phyloP scores from a whole-genome alignment of 2,797 vertebrate genomes.

The Paedocypris micromegethes region DNA sequence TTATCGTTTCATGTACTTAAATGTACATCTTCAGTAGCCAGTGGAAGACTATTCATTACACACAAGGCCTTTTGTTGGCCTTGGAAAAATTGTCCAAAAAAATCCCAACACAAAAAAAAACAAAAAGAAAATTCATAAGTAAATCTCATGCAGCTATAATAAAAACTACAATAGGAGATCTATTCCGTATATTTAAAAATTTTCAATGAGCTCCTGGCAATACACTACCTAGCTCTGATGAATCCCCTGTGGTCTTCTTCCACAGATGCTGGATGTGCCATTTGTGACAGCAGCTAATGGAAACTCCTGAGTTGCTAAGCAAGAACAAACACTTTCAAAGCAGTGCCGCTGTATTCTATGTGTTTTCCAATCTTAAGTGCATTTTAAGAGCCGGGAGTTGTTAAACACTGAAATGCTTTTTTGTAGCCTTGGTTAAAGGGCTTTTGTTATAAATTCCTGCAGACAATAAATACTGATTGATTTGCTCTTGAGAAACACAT shows the following conservation, averaged over 20 bases:
- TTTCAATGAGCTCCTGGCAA: not conserved
- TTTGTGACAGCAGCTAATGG: conserved; percentile 28
- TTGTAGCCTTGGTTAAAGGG: too few species aligned
- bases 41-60: too few species aligned
- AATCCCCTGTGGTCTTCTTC: conserved; percentile 1
- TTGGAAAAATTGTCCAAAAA: too few species aligned
- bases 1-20: too few species aligned
- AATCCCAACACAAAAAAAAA: too few species aligned
- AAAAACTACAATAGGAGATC: not conserved
- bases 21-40: too few species aligned
- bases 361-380: conserved; percentile 7
- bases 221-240: not conserved
- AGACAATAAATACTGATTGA: too few species aligned
- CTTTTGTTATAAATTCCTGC: too few species aligned
- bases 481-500: too few species aligned
- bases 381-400: not conserved
- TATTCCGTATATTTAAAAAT: too few species aligned
- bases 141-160: not conserved
- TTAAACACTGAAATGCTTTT: too few species aligned
- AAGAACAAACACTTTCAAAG: conserved; percentile 31
- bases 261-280: conserved; percentile 26
- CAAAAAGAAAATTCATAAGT: not conserved
- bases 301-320: conserved; percentile 7
- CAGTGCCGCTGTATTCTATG: conserved; percentile 10
- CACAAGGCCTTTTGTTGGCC: too few species aligned